Percentiles rank a stretch among this genome's conserved stretches.
These are phyloP conservation scores for Oxygymnocypris stewartii DNA, from an alignment of 2,113 vertebrate genomes.

Conservation along the genomic window DNA sequence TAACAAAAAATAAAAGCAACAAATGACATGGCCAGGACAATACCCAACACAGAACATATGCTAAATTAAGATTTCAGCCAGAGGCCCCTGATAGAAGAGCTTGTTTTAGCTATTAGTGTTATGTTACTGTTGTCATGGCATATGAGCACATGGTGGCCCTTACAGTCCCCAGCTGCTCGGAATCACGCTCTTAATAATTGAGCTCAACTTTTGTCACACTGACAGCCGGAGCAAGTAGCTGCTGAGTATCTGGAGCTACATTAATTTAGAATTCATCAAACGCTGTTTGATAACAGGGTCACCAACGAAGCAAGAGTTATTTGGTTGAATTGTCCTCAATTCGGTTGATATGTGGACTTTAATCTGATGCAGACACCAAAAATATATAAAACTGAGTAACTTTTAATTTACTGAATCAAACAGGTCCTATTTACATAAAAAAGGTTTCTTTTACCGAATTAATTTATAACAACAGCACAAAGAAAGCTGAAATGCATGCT, in stretches of 20 bases:
- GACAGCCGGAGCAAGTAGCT: background rate
- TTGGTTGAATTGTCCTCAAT: background rate
- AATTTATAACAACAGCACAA: background rate
- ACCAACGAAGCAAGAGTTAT: background rate
- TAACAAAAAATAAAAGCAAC: background rate
- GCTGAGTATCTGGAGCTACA: background rate
- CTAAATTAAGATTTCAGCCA: constrained; percentile 22
- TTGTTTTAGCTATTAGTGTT: constrained; percentile 48
- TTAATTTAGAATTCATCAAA: background rate
- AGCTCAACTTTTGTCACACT: constrained; percentile 29
- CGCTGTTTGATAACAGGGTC: background rate
- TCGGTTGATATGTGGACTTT: background rate
- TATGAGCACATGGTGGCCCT: constrained; percentile 39
- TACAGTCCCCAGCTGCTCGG: background rate
- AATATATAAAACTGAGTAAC: background rate
- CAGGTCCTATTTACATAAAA: background rate
- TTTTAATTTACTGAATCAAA: background rate
- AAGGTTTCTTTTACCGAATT: background rate
- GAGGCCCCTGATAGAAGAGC: constrained; percentile 44
- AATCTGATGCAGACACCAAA: background rate
- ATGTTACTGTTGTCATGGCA: constrained; percentile 48
- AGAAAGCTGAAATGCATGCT: background rate
- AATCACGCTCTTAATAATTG: constrained; percentile 28
- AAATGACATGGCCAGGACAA: background rate
- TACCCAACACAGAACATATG: background rate